Evolutionary conservation across 2,888 invertebrate genomes (phyloP), one percentile per base, ranked within the genome.

Genomic region (Phyllotreta striolata): DNA sequence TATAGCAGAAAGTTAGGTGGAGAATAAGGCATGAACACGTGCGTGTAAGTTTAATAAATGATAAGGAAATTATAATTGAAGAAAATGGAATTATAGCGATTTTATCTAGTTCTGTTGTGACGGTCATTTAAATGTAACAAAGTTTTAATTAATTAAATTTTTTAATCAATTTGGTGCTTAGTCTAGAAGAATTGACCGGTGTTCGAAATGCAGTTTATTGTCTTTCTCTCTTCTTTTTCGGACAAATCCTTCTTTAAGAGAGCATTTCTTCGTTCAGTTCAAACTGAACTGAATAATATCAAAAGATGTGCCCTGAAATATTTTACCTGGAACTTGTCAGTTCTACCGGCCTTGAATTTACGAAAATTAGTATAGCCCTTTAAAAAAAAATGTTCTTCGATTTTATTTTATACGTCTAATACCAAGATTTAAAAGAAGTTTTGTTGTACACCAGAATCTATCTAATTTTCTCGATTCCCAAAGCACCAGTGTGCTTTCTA

Each of bases 291-390:
- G 51, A 52, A 52, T 52, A 52, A 38, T 1, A 47, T 38, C 38
- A 52, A 52, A 49, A 52, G 52, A 52, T 52, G 24, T 24, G 39
- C 52, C 52, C 52, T 52, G 52, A 52, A 52, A 52, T 52, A 52
- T 52, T 52, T 52, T 52, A 52, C 52, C 52, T 52, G 52, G 52
- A 52, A 39, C 49, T 52, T 52, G 52, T 52, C 52, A 52, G 52
- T 38, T 38, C 13, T 12, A 10, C 13, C 9, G 39, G 13, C 52
- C 52, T 52, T 38, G 52, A 52, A 52, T 39, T 52, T 38, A 52
- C 12, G 6, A 52, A 38, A 52, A 52, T 52, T 52, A 52, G 52
- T 37, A 8, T 9, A 34, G 52, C 52, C 52, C 52, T 52, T 52
- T 34, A 13, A 24, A 38, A n/a, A 34, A 38, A 52, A 1, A 1